Conservation (phyloP, 2,888 invertebrate genomes). For the Adineta ricciae region DNA sequence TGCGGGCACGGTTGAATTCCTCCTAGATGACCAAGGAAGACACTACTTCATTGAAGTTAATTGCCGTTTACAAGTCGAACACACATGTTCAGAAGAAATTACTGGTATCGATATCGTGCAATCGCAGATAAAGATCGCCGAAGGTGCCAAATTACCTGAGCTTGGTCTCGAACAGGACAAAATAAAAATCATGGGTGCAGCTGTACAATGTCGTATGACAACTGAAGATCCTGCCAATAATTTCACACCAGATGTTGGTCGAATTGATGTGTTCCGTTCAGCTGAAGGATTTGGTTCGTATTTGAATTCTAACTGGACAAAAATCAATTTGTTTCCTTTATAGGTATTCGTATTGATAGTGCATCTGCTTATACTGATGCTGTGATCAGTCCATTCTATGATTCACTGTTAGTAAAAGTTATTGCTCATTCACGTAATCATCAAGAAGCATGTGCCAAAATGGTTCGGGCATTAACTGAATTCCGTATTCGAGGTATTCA, state of each 20-base stretch:
- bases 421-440: slow-evolving; percentile 84
- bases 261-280: slow-evolving; percentile 67
- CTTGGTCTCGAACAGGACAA: slow-evolving; percentile 78
- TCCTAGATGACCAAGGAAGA: slow-evolving; percentile 81
- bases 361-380: slow-evolving; percentile 94
- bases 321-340: not conserved
- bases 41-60: slow-evolving; percentile 89
- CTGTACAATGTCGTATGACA: slow-evolving; percentile 94
- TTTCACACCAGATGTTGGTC: slow-evolving; percentile 94
- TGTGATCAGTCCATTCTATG: slow-evolving; percentile 93
- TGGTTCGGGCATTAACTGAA: slow-evolving; percentile 85
- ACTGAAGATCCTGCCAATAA: slow-evolving; percentile 94
- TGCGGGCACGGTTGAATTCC: slow-evolving; percentile 94
- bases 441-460: slow-evolving; percentile 81
- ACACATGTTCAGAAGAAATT: slow-evolving; percentile 96
- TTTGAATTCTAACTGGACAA: no score
- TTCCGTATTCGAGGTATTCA: slow-evolving; percentile 69
- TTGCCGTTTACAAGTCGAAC: slow-evolving; percentile 91
- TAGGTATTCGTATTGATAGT: slow-evolving; percentile 86
- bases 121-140: slow-evolving; percentile 85
- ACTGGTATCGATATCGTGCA: slow-evolving; percentile 95
- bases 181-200: slow-evolving; percentile 68
- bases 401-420: slow-evolving; percentile 89
- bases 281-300: slow-evolving; percentile 29
- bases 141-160: slow-evolving; percentile 84